phyloP scores from a whole-genome alignment of 2,113 vertebrate species.

The Hydrolagus affinis region DNA sequence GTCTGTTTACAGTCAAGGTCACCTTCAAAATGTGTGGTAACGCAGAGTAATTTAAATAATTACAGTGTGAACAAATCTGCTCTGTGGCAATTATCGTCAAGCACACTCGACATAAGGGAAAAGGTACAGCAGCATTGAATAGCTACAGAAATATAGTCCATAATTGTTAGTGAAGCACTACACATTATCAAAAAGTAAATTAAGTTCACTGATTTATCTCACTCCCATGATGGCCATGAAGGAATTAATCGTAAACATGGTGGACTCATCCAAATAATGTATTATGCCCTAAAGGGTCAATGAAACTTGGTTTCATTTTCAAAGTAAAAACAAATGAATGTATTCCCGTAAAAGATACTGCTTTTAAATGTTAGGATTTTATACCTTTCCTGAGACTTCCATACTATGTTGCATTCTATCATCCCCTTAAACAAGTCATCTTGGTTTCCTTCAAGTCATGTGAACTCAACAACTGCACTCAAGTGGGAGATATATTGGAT shows the following conservation, averaged over 20 bases:
- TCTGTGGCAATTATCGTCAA: slow-evolving; percentile 8
- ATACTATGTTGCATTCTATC: neutral
- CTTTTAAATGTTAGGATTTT: neutral
- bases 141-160: neutral
- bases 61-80: neutral
- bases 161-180: neutral
- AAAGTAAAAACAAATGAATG: neutral
- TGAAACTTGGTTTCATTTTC: neutral
- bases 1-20: neutral
- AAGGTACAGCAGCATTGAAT: neutral
- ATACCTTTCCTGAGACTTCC: neutral
- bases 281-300: too few species aligned
- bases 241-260: neutral
- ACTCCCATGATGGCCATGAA: neutral
- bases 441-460: neutral
- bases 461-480: too few species aligned
- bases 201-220: slow-evolving; percentile 8
- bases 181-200: neutral
- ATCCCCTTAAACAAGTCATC: neutral
- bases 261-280: neutral
- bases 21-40: neutral
- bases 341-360: neutral
- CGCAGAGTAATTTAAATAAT: neutral
- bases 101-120: slow-evolving; percentile 5
- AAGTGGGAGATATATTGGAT: too few species aligned